Evolutionary conservation across 37 sponge, comb jelly and placozoan genomes (phyloP).

Genomic region (Oscarella lobularis): DNA sequence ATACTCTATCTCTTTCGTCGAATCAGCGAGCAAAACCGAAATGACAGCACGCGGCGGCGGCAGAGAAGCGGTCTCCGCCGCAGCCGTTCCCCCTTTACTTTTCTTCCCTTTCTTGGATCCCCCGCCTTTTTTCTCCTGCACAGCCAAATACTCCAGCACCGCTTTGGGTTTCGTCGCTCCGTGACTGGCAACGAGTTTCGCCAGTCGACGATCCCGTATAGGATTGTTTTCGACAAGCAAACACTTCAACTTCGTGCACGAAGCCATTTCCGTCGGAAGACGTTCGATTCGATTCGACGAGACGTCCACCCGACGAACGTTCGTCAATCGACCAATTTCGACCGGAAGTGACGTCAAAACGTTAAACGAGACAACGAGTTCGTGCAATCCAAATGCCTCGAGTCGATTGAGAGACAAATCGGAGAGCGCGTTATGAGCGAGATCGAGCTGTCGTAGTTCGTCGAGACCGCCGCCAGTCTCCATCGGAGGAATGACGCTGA

Average conservation of each 20-base stretch:
- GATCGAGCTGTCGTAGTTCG: not conserved
- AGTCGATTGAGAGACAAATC: not conserved
- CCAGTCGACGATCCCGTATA: slow-evolving; percentile 46
- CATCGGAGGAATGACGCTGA: slow-evolving; percentile 28
- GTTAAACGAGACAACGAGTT: not conserved
- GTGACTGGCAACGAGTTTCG: slow-evolving; percentile 65
- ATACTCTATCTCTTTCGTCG: slow-evolving; percentile 10
- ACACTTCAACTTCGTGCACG: slow-evolving; percentile 39
- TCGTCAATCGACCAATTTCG: slow-evolving; percentile 19
- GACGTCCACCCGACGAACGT: slow-evolving; percentile 45
- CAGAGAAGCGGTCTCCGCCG: not conserved
- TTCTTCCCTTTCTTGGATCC: slow-evolving; percentile 13
- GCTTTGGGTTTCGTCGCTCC: slow-evolving; percentile 70
- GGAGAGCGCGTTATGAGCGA: not conserved
- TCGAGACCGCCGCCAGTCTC: slow-evolving; percentile 4
- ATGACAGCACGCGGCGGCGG: not conserved
- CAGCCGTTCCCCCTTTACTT: slow-evolving; percentile 11
- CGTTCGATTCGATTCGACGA: slow-evolving; percentile 27
- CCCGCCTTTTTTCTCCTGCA: slow-evolving; percentile 10
- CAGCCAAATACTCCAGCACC: slow-evolving; percentile 64
- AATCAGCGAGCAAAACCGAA: not conserved
- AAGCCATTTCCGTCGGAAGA: slow-evolving; percentile 49
- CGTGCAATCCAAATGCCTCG: not conserved
- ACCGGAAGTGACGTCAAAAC: slow-evolving; percentile 20
- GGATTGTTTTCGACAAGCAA: slow-evolving; percentile 59